Conservation (phyloP, 1,140 invertebrate species). For the Drosophila carrolli region DNA sequence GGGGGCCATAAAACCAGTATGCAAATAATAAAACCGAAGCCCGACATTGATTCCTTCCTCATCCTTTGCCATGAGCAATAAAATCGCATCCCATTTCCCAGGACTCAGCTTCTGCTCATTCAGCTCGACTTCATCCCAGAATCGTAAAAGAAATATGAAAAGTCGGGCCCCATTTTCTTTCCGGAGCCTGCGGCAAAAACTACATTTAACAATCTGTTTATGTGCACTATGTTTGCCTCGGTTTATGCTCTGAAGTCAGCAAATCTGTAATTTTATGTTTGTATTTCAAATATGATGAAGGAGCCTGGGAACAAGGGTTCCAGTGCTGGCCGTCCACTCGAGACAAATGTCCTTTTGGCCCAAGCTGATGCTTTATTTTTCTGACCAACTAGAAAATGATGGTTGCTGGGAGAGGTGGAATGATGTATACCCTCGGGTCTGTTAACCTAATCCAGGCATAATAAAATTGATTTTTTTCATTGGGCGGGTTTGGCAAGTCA, state of each 20-base stretch:
- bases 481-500: background rate
- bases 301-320: background rate
- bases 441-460: conserved; percentile 27
- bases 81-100: conserved; percentile 15
- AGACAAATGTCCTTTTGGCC: conserved; percentile 48
- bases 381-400: conserved; percentile 38
- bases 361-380: conserved; percentile 15
- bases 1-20: conserved; percentile 59
- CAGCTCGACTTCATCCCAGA: conserved; percentile 18
- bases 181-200: conserved; percentile 35
- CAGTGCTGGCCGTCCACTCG: conserved; percentile 30
- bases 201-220: conserved; percentile 72
- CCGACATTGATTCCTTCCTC: conserved; percentile 33
- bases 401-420: conserved; percentile 14
- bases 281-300: conserved; percentile 67
- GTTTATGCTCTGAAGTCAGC: conserved; percentile 69
- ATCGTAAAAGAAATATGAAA: conserved; percentile 52
- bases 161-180: background rate
- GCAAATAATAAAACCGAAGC: conserved; percentile 65
- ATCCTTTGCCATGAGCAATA: conserved; percentile 20
- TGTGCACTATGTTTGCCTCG: conserved; percentile 44
- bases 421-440: conserved; percentile 30
- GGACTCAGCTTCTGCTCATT: conserved; percentile 19
- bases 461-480: conserved; percentile 27
- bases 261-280: conserved; percentile 69